A percentile compares a stretch with the other conserved stretches of the same genome.
phyloP scores from a whole-genome alignment of 2,113 vertebrate species.

The Sander vitreus region DNA sequence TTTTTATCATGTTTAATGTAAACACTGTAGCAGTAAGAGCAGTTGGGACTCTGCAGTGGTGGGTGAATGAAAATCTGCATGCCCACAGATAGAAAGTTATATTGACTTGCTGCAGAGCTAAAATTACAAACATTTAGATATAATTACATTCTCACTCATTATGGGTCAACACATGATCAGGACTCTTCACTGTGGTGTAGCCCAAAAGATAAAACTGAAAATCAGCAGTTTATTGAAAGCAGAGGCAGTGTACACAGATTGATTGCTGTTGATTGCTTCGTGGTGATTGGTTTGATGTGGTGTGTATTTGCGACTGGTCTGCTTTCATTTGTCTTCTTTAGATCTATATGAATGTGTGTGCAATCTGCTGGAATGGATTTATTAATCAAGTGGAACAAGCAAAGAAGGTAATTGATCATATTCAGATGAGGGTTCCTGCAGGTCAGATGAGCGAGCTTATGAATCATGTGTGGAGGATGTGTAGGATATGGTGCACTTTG shows the following conservation, averaged over 20 bases:
- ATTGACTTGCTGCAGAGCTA: background rate
- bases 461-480: background rate
- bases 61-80: background rate
- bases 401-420: background rate
- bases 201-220: background rate
- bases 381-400: conserved; percentile 11
- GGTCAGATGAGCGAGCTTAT: background rate
- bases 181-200: background rate
- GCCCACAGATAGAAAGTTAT: background rate
- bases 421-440: background rate
- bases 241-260: background rate
- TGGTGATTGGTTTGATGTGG: background rate
- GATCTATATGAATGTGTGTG: background rate
- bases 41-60: background rate
- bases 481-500: background rate
- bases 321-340: background rate
- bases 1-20: conserved; percentile 29
- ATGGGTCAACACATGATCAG: background rate
- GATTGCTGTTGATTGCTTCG: conserved; percentile 2
- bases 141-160: background rate
- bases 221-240: background rate
- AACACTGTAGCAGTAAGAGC: conserved; percentile 19
- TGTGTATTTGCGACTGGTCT: background rate
- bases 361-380: conserved; percentile 21
- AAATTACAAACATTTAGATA: background rate